These are phyloP conservation scores for Drosophila neotestacea DNA, from an alignment of 2,888 invertebrate species.

Conservation along the genomic window DNA sequence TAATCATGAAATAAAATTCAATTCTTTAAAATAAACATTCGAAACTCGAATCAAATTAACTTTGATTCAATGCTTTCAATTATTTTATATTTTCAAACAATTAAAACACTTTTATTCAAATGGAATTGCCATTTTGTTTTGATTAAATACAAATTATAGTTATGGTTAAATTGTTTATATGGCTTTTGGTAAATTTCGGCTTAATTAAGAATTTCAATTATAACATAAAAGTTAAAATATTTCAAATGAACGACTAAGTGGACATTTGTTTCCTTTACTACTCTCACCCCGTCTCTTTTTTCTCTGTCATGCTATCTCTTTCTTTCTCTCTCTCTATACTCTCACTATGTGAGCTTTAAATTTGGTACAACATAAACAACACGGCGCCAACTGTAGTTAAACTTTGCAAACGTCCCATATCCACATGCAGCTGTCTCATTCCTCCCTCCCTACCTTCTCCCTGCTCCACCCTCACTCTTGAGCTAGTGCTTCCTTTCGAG, in stretches of 20 bases:
- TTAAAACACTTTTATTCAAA: not conserved
- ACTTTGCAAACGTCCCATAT: constrained; percentile 60
- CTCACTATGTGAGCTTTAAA: constrained; percentile 35
- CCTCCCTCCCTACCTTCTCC: not conserved
- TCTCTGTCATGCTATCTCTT: not conserved
- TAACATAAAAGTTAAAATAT: not conserved
- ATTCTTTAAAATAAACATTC: no score
- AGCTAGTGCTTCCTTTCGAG: constrained; percentile 41
- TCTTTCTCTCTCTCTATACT: not conserved
- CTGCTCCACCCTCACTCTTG: not conserved
- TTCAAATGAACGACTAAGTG: not conserved
- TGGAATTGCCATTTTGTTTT: not conserved
- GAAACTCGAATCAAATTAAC: no score
- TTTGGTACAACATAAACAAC: constrained; percentile 67
- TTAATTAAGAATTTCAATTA: constrained; percentile 14
- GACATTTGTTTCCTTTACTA: not conserved
- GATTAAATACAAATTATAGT: not conserved
- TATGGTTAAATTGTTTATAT: not conserved
- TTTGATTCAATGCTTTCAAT: not conserved
- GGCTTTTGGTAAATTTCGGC: not conserved
- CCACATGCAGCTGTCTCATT: constrained; percentile 36
- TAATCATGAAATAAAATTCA: not conserved
- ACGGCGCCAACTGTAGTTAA: constrained; percentile 60
- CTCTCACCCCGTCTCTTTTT: not conserved
- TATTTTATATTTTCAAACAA: not conserved